A percentile compares a stretch with the other conserved stretches of the same genome.
These are phyloP conservation scores for Atta texana DNA, from an alignment of 1,140 invertebrate genomes.

Conservation along the genomic window DNA sequence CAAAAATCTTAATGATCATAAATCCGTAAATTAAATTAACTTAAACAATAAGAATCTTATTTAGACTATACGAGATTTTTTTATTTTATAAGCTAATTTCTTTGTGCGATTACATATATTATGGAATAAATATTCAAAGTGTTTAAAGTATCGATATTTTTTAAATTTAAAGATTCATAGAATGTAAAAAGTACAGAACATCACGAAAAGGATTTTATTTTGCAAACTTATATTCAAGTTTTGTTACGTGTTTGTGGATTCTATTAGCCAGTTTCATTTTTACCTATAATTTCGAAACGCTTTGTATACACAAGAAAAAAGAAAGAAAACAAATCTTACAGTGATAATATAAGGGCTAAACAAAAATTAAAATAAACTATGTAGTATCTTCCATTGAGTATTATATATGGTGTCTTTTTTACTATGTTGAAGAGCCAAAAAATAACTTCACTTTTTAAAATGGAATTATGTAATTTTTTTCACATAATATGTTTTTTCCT, in stretches of 20 bases:
- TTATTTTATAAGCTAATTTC: neutral
- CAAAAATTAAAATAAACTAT: neutral
- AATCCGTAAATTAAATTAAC: too few species aligned
- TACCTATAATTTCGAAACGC: neutral
- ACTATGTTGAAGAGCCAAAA: too few species aligned
- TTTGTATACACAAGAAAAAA: neutral
- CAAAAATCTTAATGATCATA: too few species aligned
- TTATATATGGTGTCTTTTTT: too few species aligned
- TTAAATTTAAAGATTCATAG: slow-evolving; percentile 1
- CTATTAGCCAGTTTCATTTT: neutral
- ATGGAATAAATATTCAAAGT: neutral
- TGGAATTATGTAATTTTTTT: too few species aligned
- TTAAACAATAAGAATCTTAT: too few species aligned
- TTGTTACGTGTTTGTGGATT: neutral
- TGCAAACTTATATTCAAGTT: neutral
- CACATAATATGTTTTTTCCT: too few species aligned
- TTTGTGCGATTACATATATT: neutral
- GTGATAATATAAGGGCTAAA: neutral
- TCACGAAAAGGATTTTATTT: neutral
- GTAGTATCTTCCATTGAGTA: neutral
- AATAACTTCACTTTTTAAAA: too few species aligned
- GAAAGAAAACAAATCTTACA: neutral
- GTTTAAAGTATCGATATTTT: neutral
- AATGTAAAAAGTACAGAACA: neutral
- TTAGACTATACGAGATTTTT: neutral